A percentile compares a stretch with the other conserved stretches of the same genome.
phyloP scores from a whole-genome alignment of 2,113 vertebrate species.

The Paramormyrops kingsleyae region DNA sequence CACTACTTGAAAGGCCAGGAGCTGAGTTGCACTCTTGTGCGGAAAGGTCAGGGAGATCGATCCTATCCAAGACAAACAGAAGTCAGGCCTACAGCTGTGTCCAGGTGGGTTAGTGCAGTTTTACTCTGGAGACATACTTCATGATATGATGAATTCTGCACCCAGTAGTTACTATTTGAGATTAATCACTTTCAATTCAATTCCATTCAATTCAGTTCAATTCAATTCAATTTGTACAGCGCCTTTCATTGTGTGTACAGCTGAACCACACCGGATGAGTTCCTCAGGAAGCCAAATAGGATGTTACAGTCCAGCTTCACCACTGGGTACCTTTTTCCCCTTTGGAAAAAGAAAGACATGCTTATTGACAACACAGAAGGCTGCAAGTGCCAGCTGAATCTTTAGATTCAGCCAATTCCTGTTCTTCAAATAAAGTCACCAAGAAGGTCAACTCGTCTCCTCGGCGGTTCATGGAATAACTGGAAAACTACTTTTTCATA shows the following conservation, averaged over 20 bases:
- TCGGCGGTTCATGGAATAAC: background rate
- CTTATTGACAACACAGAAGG: background rate
- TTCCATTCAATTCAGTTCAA: too few relatives aligned
- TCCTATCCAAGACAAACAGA: too few relatives aligned
- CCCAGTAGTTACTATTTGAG: background rate
- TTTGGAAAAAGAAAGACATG: background rate
- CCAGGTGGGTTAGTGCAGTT: background rate
- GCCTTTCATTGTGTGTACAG: background rate
- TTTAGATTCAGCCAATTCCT: background rate
- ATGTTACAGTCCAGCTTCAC: background rate
- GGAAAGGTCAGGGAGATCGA: background rate
- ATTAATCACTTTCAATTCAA: background rate
- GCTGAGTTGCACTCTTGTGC: background rate
- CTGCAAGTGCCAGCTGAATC: background rate
- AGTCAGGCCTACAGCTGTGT: background rate
- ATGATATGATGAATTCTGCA: background rate
- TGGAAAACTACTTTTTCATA: background rate
- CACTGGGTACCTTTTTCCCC: background rate
- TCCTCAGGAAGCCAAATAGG: background rate
- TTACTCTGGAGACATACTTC: background rate
- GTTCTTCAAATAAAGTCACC: background rate
- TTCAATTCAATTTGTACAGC: too few relatives aligned
- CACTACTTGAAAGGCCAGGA: conserved; percentile 1
- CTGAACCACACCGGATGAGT: background rate
- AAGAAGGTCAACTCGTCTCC: background rate